Evolutionary conservation across 2,797 vertebrate species (phyloP).

Genomic region (Intellagama lesueurii): DNA sequence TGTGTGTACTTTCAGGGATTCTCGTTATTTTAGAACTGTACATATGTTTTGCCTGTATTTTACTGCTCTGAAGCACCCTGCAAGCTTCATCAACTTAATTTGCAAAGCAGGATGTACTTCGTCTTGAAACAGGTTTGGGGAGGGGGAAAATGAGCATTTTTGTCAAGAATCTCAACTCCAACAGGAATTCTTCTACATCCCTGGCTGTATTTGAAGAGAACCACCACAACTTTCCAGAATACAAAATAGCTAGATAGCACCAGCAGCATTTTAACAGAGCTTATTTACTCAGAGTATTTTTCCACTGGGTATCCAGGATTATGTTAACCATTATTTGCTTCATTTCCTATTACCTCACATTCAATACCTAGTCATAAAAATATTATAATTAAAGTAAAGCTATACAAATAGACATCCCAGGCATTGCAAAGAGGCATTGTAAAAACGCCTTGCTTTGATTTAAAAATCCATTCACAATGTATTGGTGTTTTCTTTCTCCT

Average conservation of each 20-base stretch:
- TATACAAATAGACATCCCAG: neutral
- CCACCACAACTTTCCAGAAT: neutral
- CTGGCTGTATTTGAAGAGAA: fast-evolving
- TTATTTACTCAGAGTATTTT: constrained; percentile 7
- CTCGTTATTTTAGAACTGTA: neutral
- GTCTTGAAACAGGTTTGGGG: neutral
- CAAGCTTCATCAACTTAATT: neutral
- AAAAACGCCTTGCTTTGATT: neutral
- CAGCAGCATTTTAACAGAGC: neutral
- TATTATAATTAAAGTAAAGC: neutral
- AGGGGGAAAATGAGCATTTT: neutral
- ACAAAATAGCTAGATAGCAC: neutral
- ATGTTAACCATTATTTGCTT: neutral
- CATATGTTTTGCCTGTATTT: neutral
- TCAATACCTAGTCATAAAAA: neutral
- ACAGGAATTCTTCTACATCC: neutral
- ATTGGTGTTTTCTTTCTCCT: neutral
- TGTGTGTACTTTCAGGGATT: neutral
- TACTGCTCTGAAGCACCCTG: neutral
- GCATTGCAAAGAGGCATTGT: neutral
- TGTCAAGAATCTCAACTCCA: neutral
- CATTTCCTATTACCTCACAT: neutral
- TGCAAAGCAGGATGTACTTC: neutral
- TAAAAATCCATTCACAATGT: neutral
- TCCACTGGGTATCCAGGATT: neutral